Percentiles rank a stretch among this genome's conserved stretches.
These are phyloP conservation scores for Psophia crepitans DNA, from an alignment of 2,113 vertebrate genomes.

Conservation along the genomic window DNA sequence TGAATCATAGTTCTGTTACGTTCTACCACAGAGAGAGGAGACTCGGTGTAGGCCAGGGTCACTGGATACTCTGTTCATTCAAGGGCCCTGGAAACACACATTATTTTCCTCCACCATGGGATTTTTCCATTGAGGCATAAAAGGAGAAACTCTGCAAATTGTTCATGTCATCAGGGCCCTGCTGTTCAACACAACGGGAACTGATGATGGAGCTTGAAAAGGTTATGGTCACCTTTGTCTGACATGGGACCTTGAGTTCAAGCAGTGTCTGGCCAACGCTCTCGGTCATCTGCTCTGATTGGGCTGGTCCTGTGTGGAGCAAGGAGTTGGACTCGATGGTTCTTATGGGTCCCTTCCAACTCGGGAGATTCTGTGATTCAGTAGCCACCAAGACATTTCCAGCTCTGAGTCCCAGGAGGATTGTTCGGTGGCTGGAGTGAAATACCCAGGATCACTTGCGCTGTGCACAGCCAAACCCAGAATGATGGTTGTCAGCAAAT, in stretches of 20 bases:
- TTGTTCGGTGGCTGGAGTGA: background rate
- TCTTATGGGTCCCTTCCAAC: no score
- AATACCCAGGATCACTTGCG: background rate
- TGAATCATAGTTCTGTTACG: background rate
- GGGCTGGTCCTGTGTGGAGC: no score
- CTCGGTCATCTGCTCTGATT: no score
- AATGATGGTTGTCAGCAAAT: background rate
- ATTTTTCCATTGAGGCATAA: background rate
- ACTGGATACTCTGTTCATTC: background rate
- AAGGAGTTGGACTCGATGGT: no score
- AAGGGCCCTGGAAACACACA: background rate
- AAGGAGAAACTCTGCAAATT: background rate
- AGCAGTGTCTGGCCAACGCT: no score
- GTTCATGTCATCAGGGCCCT: background rate
- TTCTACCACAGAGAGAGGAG: background rate
- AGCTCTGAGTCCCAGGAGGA: no score
- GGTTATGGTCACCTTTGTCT: background rate
- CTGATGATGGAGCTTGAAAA: background rate
- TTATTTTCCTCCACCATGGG: background rate
- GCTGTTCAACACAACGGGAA: background rate
- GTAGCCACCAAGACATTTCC: no score
- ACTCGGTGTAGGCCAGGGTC: accelerated
- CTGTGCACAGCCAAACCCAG: background rate
- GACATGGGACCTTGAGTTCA: background rate
- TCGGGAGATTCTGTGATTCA: no score